Percentiles rank a stretch among this genome's conserved stretches.
phyloP scores from a whole-genome alignment of 2,888 invertebrate genomes.

The Phania funesta region DNA sequence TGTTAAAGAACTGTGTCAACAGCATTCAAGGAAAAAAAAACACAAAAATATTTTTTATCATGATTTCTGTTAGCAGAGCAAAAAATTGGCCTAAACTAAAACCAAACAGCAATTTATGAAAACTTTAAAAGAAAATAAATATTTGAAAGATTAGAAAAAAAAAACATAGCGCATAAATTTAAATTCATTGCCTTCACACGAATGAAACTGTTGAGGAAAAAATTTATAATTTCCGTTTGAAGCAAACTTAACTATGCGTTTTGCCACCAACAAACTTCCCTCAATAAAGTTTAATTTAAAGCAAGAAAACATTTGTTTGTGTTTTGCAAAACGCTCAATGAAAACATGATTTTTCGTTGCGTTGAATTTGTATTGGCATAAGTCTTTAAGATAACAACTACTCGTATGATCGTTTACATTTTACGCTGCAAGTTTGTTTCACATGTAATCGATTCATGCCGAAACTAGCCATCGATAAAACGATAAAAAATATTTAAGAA shows the following conservation, averaged over 20 bases:
- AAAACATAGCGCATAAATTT: slow-evolving; percentile 46
- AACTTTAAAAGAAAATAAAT: neutral
- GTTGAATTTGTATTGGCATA: slow-evolving; percentile 45
- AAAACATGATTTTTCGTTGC: slow-evolving; percentile 15
- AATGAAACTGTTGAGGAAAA: slow-evolving; percentile 52
- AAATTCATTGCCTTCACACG: slow-evolving; percentile 60
- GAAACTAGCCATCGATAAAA: slow-evolving; percentile 28
- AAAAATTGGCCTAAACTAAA: slow-evolving; percentile 24
- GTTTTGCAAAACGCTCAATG: neutral
- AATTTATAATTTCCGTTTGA: slow-evolving; percentile 67
- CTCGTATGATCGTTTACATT: slow-evolving; percentile 39
- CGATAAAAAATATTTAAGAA: slow-evolving; percentile 8
- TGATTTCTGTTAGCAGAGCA: slow-evolving; percentile 40
- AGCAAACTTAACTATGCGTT: slow-evolving; percentile 59
- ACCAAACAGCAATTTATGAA: slow-evolving; percentile 37
- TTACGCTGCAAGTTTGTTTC: slow-evolving; percentile 22
- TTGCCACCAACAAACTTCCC: slow-evolving; percentile 59
- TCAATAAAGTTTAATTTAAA: neutral
- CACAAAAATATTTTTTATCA: slow-evolving; percentile 13
- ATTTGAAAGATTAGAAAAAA: neutral
- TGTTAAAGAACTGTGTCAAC: slow-evolving; percentile 65
- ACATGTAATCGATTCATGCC: slow-evolving; percentile 29
- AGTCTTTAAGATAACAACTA: slow-evolving; percentile 41
- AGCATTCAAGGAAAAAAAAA: slow-evolving; percentile 9
- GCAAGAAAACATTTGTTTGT: neutral